Evolutionary conservation across 2,888 invertebrate species (phyloP), one percentile per base, ranked within the genome.

Genomic region (Heterodera filipjevi): DNA sequence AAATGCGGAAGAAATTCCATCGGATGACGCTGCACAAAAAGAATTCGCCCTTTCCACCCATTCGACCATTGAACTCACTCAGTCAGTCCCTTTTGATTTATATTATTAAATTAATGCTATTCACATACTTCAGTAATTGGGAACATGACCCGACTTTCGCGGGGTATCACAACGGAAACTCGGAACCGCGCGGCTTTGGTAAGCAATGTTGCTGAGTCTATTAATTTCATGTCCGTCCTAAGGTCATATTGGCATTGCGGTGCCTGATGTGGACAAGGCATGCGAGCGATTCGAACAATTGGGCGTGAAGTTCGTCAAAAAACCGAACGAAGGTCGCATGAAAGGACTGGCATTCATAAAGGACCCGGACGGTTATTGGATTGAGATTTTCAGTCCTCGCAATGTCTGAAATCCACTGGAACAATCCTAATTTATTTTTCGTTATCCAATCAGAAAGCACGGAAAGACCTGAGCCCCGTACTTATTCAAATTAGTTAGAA

Each of bases 341-440:
- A 87, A 87, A 71, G 85, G 95, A 0, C 91, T 96, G 71, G 96
- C 96, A 2, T 96, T 96, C 90, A 95, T 96, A 80, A 94, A 95
- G 86, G 96, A 96, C 90, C 96, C 96, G 0, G 96, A 96, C 90
- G 96, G 95, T 46, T 96, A 96, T 89, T 95, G 95, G 95, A 95
- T 96, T 87, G 96, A 96, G 90, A 94, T 95, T 80, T 93, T 95
- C 87, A 93, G 90, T 82, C 87, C 89, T 30, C 82, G 79, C 59
- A 83, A 39, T 39, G 3, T 39, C 10, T 39, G 39, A 39, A 39
- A 39, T 39, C 39, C 39, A 3, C 39, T 39, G 39, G 39, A 10
- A 39, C 39, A 10, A 10, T n/a, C n/a, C n/a, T n/a, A n/a, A n/a
- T n/a, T n/a, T n/a, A n/a, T n/a, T n/a, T n/a, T n/a, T n/a, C n/a